Evolutionary conservation across 2,888 invertebrate species (phyloP).

Genomic region (Conomelus anceps): DNA sequence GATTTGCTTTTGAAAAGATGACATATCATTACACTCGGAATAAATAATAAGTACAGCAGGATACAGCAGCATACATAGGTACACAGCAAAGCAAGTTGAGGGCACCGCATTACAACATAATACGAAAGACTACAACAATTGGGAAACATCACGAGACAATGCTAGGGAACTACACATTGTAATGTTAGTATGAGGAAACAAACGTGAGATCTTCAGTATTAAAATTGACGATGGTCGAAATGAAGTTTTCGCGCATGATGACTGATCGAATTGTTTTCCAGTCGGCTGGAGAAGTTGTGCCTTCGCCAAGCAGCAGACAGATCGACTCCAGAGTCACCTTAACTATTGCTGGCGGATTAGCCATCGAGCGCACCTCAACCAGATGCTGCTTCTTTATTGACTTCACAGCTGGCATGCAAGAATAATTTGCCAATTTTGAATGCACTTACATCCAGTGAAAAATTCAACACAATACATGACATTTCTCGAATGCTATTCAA

Average conservation of each 20-base stretch:
- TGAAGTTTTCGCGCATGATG: slow-evolving; percentile 98
- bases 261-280: slow-evolving; percentile 98
- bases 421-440: too few species aligned
- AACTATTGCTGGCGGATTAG: slow-evolving; percentile 94
- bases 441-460: not conserved
- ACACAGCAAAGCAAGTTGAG: not conserved
- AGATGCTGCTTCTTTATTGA: slow-evolving; percentile 98
- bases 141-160: not conserved
- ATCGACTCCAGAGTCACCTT: slow-evolving; percentile 98
- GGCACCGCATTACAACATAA: not conserved
- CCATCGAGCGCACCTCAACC: slow-evolving; percentile 97
- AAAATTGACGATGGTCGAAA: slow-evolving; percentile 97
- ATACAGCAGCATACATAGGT: not conserved
- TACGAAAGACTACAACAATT: not conserved
- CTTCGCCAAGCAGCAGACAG: slow-evolving; percentile 95
- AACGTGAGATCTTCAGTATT: slow-evolving; percentile 97
- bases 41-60: not conserved
- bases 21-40: not conserved
- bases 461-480: too few species aligned
- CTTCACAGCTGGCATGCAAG: slow-evolving; percentile 78
- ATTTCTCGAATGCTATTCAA: too few species aligned
- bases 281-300: slow-evolving; percentile 66
- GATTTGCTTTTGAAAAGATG: not conserved
- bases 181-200: slow-evolving; percentile 44
- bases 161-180: not conserved